These are phyloP conservation scores for Plebejus melissa DNA, from an alignment of 2,888 invertebrate genomes.

Conservation along the genomic window DNA sequence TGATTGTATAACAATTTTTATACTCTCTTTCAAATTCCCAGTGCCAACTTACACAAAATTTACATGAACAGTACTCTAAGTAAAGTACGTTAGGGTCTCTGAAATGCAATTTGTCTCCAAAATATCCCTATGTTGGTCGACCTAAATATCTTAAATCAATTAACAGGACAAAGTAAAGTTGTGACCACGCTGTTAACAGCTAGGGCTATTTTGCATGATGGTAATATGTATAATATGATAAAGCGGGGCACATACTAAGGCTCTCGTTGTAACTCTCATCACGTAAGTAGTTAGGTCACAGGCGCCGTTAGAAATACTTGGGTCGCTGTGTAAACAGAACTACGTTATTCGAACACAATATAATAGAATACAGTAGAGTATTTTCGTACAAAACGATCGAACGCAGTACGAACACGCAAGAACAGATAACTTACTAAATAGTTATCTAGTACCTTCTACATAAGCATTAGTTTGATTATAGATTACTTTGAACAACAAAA, in stretches of 20 bases:
- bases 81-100: background rate
- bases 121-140: background rate
- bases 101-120: background rate
- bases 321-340: slow-evolving; percentile 45
- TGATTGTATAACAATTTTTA: background rate
- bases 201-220: slow-evolving; percentile 31
- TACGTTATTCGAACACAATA: slow-evolving; percentile 38
- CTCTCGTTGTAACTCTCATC: slow-evolving; percentile 42
- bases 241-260: slow-evolving; percentile 34
- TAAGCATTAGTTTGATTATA: too few species aligned
- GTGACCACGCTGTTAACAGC: slow-evolving; percentile 2
- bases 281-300: slow-evolving; percentile 40
- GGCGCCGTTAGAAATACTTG: slow-evolving; percentile 40
- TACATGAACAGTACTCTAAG: background rate
- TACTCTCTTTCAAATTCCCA: background rate
- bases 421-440: background rate
- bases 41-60: background rate
- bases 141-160: slow-evolving; percentile 12
- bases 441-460: too few species aligned
- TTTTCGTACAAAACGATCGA: background rate
- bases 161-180: slow-evolving; percentile 14
- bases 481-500: too few species aligned
- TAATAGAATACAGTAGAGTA: slow-evolving; percentile 18
- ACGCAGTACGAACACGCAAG: background rate
- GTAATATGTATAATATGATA: slow-evolving; percentile 33